These are phyloP conservation scores for Cacoxenus indagator DNA, from an alignment of 2,888 invertebrate species.

Conservation along the genomic window DNA sequence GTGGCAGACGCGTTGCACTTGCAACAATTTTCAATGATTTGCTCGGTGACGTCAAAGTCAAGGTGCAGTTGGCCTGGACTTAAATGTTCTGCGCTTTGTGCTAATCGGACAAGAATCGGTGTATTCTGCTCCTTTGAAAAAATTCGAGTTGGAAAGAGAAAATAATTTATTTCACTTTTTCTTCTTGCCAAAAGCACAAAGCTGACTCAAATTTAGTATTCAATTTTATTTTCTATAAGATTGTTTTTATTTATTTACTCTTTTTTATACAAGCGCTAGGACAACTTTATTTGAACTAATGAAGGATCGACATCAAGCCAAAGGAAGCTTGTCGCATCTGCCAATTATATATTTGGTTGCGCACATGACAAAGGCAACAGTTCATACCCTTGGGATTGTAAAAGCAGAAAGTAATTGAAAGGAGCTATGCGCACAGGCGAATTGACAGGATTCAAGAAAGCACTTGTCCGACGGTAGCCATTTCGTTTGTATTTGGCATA, in stretches of 20 bases:
- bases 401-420: neutral
- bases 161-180: neutral
- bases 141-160: neutral
- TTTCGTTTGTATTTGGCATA: neutral
- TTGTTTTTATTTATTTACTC: too few species aligned
- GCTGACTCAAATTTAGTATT: too few species aligned
- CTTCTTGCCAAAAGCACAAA: neutral
- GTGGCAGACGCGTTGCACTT: neutral
- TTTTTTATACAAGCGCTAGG: neutral
- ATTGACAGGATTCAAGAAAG: neutral
- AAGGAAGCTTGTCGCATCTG: neutral
- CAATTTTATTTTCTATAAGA: too few species aligned
- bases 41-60: neutral
- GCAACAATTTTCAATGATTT: too few species aligned
- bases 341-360: neutral
- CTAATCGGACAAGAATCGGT: neutral
- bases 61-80: neutral
- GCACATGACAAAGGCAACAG: neutral
- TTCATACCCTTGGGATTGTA: neutral
- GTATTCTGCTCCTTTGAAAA: neutral
- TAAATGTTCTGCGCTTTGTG: neutral
- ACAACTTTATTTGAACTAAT: neutral
- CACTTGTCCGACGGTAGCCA: neutral
- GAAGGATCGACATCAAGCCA: neutral
- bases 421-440: neutral